These are phyloP conservation scores for Anoura caudifer DNA, from an alignment of 2,113 vertebrate species.

Conservation along the genomic window DNA sequence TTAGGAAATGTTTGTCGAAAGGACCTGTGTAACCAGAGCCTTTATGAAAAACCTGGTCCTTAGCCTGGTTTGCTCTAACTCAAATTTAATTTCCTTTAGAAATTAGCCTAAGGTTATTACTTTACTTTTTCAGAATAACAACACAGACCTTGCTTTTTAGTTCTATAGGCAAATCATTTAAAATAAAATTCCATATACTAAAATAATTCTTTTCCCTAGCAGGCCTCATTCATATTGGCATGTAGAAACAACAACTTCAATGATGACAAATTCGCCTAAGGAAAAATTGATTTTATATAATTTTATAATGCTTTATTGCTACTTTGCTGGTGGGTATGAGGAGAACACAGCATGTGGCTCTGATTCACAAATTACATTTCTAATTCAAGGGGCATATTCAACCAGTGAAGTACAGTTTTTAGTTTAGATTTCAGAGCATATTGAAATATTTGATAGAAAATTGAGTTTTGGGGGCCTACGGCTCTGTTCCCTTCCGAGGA, in stretches of 20 bases:
- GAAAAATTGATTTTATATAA: background rate
- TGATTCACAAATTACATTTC: background rate
- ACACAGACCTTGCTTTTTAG: background rate
- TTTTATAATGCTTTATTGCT: background rate
- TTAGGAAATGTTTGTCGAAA: background rate
- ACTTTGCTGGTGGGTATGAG: background rate
- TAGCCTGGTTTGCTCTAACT: background rate
- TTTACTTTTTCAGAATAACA: conserved; percentile 28
- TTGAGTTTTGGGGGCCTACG: background rate
- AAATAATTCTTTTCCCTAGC: background rate
- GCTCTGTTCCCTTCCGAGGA: background rate
- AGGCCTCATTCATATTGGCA: background rate
- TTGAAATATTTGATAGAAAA: conserved; percentile 50
- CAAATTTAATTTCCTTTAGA: background rate
- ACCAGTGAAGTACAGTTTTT: background rate
- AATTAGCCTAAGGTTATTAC: background rate
- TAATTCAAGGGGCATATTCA: background rate
- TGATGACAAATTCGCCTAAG: background rate
- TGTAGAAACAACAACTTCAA: background rate
- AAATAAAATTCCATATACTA: background rate
- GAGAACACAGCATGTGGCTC: background rate
- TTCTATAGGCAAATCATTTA: background rate
- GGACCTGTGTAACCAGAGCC: background rate
- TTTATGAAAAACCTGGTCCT: background rate
- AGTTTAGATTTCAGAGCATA: conserved; percentile 13